Evolutionary conservation across 1,140 invertebrate genomes (phyloP).

Genomic region (Dendroctonus valens): DNA sequence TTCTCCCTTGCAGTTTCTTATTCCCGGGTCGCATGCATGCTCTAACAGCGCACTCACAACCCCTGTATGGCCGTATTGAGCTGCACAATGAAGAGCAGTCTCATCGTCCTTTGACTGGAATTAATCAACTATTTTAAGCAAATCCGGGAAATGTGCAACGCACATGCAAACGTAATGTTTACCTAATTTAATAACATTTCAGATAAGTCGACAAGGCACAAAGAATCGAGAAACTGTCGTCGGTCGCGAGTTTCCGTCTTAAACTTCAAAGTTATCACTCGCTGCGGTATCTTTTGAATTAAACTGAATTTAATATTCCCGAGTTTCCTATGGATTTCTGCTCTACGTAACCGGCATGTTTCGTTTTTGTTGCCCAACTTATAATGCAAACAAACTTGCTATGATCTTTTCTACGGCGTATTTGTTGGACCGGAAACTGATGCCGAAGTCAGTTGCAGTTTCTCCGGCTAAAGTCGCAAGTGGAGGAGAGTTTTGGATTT

Average conservation of each 20-base stretch:
- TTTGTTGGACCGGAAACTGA: slow-evolving; percentile 16
- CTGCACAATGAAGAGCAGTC: slow-evolving; percentile 90
- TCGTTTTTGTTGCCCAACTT: slow-evolving; percentile 31
- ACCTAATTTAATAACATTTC: slow-evolving; percentile 27
- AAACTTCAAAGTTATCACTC: slow-evolving; percentile 33
- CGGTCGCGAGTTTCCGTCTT: slow-evolving; percentile 11
- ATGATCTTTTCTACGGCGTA: slow-evolving; percentile 22
- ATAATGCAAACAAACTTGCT: slow-evolving; percentile 32
- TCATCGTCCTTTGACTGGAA: slow-evolving; percentile 89
- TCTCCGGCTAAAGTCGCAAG: not conserved
- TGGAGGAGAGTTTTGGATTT: slow-evolving; percentile 10
- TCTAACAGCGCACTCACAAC: slow-evolving; percentile 86
- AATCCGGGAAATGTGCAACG: not conserved
- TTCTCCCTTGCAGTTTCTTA: slow-evolving; percentile 86
- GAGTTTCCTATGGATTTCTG: slow-evolving; percentile 18
- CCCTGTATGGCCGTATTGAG: slow-evolving; percentile 90
- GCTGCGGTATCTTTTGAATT: slow-evolving; percentile 32
- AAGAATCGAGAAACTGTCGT: slow-evolving; percentile 9
- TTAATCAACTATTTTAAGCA: not conserved
- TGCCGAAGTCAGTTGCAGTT: slow-evolving; percentile 12
- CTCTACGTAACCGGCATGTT: slow-evolving; percentile 25
- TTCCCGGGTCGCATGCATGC: slow-evolving; percentile 83
- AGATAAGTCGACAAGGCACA: slow-evolving; percentile 25
- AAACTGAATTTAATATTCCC: slow-evolving; percentile 33
- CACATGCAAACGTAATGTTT: slow-evolving; percentile 19